Percentiles rank a stretch among this genome's conserved stretches.
These are phyloP conservation scores for Pachypanchax playfairii DNA, from an alignment of 2,113 vertebrate genomes.

Conservation along the genomic window DNA sequence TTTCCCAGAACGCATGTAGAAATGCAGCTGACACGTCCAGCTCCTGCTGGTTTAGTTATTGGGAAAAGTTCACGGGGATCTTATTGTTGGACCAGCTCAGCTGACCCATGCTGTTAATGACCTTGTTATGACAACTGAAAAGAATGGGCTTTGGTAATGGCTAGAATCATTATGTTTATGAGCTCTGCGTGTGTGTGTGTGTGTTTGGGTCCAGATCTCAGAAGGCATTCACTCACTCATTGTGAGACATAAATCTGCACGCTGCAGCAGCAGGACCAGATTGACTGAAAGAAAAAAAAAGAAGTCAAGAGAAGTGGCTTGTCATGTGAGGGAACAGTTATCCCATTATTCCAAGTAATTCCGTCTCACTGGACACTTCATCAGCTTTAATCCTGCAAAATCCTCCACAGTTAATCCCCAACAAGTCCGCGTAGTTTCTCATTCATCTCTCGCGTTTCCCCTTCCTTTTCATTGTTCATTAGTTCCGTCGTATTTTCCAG, in stretches of 20 bases:
- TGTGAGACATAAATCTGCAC: constrained; percentile 2
- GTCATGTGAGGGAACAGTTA: constrained; percentile 49
- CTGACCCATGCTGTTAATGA: constrained; percentile 24
- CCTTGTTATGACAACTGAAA: constrained; percentile 21
- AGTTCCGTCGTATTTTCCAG: constrained; percentile 1
- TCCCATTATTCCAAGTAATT: constrained; percentile 49
- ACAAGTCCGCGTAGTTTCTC: constrained; percentile 25
- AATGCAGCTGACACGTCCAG: constrained; percentile 15
- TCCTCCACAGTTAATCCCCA: constrained; percentile 41
- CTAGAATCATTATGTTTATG: constrained; percentile 21
- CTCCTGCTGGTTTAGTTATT: constrained; percentile 54
- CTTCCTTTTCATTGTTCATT: constrained; percentile 12
- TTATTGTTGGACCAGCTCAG: constrained; percentile 26
- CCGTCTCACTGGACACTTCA: constrained; percentile 46
- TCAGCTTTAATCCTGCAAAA: constrained; percentile 50
- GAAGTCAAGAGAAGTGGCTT: constrained; percentile 25
- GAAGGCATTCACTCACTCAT: constrained; percentile 12
- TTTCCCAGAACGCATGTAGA: constrained; percentile 10
- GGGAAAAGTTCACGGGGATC: constrained; percentile 33
- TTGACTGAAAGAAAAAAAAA: constrained; percentile 1
- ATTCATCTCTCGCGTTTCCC: constrained; percentile 19
- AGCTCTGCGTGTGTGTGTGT: not conserved
- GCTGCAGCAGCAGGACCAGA: not conserved
- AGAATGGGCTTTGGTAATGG: constrained; percentile 23
- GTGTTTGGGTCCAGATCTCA: constrained; percentile 5